Evolutionary conservation across 2,113 vertebrate genomes (phyloP).

Genomic region (Equus quagga): DNA sequence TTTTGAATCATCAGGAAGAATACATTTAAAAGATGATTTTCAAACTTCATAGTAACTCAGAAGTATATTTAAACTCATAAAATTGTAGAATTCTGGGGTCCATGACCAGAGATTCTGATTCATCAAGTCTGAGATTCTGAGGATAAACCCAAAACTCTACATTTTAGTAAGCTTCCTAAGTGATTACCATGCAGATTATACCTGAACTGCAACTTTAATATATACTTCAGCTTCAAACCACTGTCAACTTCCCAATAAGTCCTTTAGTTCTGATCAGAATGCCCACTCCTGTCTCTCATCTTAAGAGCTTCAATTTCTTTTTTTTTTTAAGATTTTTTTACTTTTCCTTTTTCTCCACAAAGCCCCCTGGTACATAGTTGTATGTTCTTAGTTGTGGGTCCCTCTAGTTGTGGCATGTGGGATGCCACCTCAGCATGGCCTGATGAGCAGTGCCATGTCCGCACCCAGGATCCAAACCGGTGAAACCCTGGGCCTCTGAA

Average conservation of each 20-base stretch:
- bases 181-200: neutral
- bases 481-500: too few relatives aligned
- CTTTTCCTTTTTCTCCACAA: too few relatives aligned
- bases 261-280: neutral
- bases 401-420: too few relatives aligned
- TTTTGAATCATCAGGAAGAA: slow-evolving; percentile 48
- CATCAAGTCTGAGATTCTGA: slow-evolving; percentile 1
- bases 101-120: neutral
- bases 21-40: slow-evolving; percentile 48
- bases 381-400: too few relatives aligned
- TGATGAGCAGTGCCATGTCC: too few relatives aligned
- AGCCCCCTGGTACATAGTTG: too few relatives aligned
- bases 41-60: neutral
- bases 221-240: slow-evolving; percentile 34
- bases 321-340: too few relatives aligned
- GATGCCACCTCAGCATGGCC: too few relatives aligned
- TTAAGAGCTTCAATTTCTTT: slow-evolving; percentile 31
- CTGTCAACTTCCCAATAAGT: neutral
- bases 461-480: too few relatives aligned
- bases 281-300: neutral
- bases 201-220: neutral
- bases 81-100: neutral
- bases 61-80: slow-evolving; percentile 20
- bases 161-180: slow-evolving; percentile 34
- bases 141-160: slow-evolving; percentile 27